A percentile compares a stretch with the other conserved stretches of the same genome.
Evolutionary conservation across 2,113 vertebrate genomes (phyloP).

Genomic region (Bombycilla garrulus): DNA sequence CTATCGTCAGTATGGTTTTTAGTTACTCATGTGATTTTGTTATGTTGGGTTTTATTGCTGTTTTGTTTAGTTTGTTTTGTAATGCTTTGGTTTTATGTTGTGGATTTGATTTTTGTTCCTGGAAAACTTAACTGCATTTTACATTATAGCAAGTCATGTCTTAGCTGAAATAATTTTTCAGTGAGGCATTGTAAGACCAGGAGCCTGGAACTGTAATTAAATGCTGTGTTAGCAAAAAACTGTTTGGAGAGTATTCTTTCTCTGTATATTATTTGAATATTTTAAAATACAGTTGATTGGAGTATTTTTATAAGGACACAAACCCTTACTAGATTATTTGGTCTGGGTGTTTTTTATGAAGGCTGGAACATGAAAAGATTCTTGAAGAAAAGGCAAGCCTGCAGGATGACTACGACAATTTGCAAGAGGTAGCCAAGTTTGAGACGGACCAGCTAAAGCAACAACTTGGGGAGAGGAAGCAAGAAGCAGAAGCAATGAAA

Average conservation of each 20-base stretch:
- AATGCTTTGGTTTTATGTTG: background rate
- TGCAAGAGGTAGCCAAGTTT: conserved; percentile 91
- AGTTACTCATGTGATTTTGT: background rate
- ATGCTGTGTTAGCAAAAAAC: background rate
- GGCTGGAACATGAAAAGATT: conserved; percentile 88
- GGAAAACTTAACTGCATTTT: background rate
- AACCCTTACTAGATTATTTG: background rate
- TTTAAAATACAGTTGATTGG: background rate
- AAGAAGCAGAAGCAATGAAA: conserved; percentile 78
- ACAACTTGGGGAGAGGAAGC: conserved; percentile 78
- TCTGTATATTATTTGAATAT: background rate
- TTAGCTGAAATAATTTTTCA: background rate
- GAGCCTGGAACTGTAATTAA: background rate
- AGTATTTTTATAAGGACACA: background rate
- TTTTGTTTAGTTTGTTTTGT: background rate
- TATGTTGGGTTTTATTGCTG: background rate
- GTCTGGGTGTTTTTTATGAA: conserved; percentile 41
- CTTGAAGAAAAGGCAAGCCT: conserved; percentile 86
- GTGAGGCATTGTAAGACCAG: background rate
- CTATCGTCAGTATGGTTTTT: background rate
- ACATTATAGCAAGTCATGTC: background rate
- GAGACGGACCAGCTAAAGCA: conserved; percentile 85
- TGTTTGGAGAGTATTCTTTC: background rate
- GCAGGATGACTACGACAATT: conserved; percentile 89
- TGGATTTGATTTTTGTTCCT: background rate